phyloP scores from a whole-genome alignment of 2,113 vertebrate genomes.

The Trochalopteron elliotii region DNA sequence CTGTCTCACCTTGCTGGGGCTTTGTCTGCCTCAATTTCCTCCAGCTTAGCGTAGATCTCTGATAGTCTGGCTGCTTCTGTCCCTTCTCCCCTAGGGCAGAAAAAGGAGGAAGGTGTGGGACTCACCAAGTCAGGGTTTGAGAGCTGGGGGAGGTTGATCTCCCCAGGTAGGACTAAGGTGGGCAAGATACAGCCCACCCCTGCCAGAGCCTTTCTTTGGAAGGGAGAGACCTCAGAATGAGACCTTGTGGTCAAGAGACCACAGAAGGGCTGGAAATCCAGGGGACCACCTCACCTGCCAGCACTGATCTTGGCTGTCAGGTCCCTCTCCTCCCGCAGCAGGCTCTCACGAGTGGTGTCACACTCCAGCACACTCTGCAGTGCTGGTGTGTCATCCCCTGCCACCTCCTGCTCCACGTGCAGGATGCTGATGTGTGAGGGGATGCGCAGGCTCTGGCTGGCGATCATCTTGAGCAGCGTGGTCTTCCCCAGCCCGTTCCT shows the following conservation, averaged over 20 bases:
- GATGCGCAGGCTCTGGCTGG: slow-evolving; percentile 87
- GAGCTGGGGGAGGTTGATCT: neutral
- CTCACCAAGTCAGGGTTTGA: neutral
- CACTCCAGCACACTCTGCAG: slow-evolving; percentile 95
- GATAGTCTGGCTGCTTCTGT: slow-evolving; percentile 85
- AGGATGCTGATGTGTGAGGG: slow-evolving; percentile 94
- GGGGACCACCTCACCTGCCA: slow-evolving; percentile 79
- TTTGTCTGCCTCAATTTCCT: slow-evolving; percentile 97
- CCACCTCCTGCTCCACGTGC: slow-evolving; percentile 98
- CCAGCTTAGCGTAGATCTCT: slow-evolving; percentile 89
- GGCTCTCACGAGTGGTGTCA: slow-evolving; percentile 83
- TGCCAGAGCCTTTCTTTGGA: neutral
- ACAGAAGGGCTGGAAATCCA: neutral
- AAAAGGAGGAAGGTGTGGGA: neutral
- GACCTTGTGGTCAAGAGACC: accelerated
- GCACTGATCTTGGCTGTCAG: slow-evolving; percentile 84
- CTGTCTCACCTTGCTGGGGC: slow-evolving; percentile 90
- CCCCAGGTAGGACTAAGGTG: neutral
- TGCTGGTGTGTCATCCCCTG: slow-evolving; percentile 85
- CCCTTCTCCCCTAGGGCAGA: slow-evolving; percentile 80
- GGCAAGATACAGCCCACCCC: neutral
- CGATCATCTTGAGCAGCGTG: slow-evolving; percentile 94
- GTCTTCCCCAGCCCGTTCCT: slow-evolving; percentile 97
- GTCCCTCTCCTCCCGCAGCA: slow-evolving; percentile 81
- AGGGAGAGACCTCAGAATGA: neutral